phyloP scores from a whole-genome alignment of 2,113 vertebrate species.

The Colossoma macropomum region DNA sequence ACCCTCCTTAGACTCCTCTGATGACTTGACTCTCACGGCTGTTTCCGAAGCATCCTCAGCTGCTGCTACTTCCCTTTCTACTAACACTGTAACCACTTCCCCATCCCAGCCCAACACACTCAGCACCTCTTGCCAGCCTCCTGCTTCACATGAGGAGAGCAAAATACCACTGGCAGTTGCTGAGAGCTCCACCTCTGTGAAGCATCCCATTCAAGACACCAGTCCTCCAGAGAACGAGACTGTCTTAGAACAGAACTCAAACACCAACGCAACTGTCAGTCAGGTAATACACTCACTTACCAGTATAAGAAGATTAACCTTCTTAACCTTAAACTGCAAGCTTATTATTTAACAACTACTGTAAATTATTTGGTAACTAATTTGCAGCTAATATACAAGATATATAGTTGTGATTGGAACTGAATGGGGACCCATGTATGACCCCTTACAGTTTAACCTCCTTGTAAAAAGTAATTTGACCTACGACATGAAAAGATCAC shows the following conservation, averaged over 20 bases:
- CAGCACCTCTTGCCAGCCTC: constrained; percentile 32
- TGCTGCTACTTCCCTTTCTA: constrained; percentile 2
- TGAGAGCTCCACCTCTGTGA: constrained; percentile 34
- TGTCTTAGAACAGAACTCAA: constrained; percentile 33
- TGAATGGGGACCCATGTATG: no score
- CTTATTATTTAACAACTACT: not conserved
- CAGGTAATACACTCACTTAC: constrained; percentile 56
- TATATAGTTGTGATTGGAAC: no score
- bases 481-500: no score
- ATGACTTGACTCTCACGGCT: not conserved
- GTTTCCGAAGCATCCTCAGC: constrained; percentile 8
- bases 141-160: constrained; percentile 16
- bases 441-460: no score
- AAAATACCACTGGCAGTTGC: not conserved
- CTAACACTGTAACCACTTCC: not conserved
- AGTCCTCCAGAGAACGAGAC: constrained; percentile 23
- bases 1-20: not conserved
- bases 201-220: constrained; percentile 72
- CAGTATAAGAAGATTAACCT: not conserved
- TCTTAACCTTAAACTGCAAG: not conserved
- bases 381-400: no score
- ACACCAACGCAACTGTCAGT: constrained; percentile 41
- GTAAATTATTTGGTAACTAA: no score
- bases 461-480: no score
- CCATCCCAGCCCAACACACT: constrained; percentile 1